Conservation (phyloP, 2,797 vertebrate species). For the Uromys caudimaculatus region DNA sequence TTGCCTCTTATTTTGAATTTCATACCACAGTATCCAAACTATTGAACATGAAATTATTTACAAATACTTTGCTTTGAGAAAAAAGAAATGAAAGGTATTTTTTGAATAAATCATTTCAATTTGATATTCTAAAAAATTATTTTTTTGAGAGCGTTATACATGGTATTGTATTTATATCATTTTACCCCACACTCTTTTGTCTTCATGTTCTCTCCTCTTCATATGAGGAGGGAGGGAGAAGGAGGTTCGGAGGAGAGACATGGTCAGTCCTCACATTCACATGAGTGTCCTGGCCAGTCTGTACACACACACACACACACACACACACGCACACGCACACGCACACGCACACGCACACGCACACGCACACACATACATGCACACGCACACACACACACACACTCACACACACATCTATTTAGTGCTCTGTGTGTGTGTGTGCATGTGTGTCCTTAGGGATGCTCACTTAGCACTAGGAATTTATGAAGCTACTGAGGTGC, state of each 20-base stretch:
- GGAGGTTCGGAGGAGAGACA: too few species aligned
- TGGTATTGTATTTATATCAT: background rate
- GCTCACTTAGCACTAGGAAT: too few species aligned
- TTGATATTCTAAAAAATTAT: background rate
- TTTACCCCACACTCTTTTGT: background rate
- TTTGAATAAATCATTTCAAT: background rate
- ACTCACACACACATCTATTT: background rate
- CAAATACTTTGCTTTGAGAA: slow-evolving; percentile 16
- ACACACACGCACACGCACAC: background rate
- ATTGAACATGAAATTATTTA: slow-evolving; percentile 8
- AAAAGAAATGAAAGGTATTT: slow-evolving; percentile 3
- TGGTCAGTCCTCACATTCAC: too few species aligned
- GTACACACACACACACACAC: background rate
- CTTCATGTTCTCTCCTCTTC: background rate
- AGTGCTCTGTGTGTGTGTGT: background rate
- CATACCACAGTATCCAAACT: background rate
- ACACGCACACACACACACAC: background rate
- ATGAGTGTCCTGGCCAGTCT: too few species aligned
- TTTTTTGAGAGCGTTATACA: background rate
- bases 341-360: background rate
- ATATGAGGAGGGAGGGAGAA: too few species aligned
- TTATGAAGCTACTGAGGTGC: background rate
- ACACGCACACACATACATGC: background rate
- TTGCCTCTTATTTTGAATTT: slow-evolving; percentile 47
- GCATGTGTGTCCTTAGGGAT: too few species aligned